phyloP scores from a whole-genome alignment of 2,888 invertebrate genomes.

The Xestia xanthographa region DNA sequence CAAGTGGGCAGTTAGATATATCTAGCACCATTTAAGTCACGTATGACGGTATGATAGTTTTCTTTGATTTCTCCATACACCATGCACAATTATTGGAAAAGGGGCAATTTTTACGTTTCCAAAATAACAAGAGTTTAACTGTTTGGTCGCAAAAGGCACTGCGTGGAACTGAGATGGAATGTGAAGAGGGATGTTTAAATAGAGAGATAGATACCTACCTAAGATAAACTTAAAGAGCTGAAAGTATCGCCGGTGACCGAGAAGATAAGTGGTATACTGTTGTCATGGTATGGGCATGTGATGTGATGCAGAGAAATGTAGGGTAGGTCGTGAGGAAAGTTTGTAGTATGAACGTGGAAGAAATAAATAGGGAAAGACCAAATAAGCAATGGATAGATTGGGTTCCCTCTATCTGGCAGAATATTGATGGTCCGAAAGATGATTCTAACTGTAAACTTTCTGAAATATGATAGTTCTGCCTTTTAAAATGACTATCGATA shows the following conservation, averaged over 20 bases:
- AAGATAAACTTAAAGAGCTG: neutral
- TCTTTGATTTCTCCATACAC: slow-evolving; percentile 13
- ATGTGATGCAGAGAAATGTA: slow-evolving; percentile 8
- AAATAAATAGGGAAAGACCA: neutral
- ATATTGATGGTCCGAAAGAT: too few relatives aligned
- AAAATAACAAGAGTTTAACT: neutral
- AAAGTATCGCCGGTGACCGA: neutral
- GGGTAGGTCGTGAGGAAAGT: slow-evolving; percentile 10
- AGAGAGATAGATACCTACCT: neutral
- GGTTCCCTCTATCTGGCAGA: too few relatives aligned
- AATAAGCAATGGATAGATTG: neutral
- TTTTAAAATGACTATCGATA: too few relatives aligned
- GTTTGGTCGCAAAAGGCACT: neutral
- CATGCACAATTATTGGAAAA: slow-evolving; percentile 3
- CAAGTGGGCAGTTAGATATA: slow-evolving; percentile 23
- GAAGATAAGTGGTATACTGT: neutral
- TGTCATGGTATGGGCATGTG: neutral
- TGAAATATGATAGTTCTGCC: too few relatives aligned
- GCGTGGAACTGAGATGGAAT: neutral
- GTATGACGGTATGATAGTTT: slow-evolving; percentile 12
- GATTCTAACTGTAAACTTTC: too few relatives aligned
- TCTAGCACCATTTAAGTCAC: slow-evolving; percentile 5
- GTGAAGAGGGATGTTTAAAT: neutral
- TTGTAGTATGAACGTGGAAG: neutral
- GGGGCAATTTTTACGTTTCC: neutral